Base-by-base conservation (phyloP, 1,140 invertebrate genomes). In the Anoplolepis gracilipes region DNA sequence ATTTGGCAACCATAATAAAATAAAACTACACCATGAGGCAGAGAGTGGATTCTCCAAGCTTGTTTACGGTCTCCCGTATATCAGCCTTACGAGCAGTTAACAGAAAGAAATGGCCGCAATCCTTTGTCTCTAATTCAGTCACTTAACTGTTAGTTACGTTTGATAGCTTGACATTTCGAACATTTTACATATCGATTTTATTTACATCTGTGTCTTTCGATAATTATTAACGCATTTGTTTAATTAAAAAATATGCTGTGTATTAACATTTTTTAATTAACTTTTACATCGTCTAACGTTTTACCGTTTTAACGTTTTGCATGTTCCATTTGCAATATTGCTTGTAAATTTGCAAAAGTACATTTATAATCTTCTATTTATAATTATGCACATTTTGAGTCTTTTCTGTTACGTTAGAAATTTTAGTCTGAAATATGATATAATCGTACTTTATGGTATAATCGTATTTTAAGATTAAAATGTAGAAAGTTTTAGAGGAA, bases 81-180 rank as follows among this genome's bases (percentile, higher is more conserved):
- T 90, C 88, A 89, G 76, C 70, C 88, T 87, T 87, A 87, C 88
- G 88, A 87, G 88, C 85, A 90, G 85, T 90, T 90, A 87, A 90
- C 81, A 85, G 85, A 90, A 90, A 90, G 88, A 89, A 90, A 90
- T 90, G 76, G 81, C 81, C 70, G 86, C 81, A 87, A 90, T 90
- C 85, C 85, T 90, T 87, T 73, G 64, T 87, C 64, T 87, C 85
- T 90, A 85, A 90, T 90, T 90, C 81, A 87, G 85, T 90, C 88
- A 85, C 33, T 90, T 89, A 85, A 81, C 88, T 75, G 78, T 77
- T 65, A 72, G 69, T 81, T 90, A 70, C 73, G 46, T 75, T 65
- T 67, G 57, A 28, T 62, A 13, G 11, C 42, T 33, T 30, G 2
- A n/a, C 28, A 16, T 19, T 25, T 16, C 28, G 55, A 46, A 22